These are phyloP conservation scores for Notothenia coriiceps DNA, from an alignment of 2,113 vertebrate species.

Conservation along the genomic window DNA sequence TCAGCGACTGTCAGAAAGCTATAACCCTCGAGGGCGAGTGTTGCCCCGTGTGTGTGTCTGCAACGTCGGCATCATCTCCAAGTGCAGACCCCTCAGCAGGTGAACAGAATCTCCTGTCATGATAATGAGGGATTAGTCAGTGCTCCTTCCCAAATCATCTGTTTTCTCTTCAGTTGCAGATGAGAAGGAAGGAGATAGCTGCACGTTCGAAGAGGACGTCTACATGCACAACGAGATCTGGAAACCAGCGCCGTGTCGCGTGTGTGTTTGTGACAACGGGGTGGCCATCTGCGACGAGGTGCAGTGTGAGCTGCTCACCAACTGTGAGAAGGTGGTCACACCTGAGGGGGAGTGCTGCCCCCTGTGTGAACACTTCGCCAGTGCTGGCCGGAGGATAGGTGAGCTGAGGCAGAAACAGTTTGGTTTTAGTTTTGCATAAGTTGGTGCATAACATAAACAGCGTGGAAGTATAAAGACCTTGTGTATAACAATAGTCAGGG, in stretches of 20 bases:
- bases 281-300: constrained; percentile 92
- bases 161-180: constrained; percentile 9
- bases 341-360: constrained; percentile 93
- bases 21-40: constrained; percentile 68
- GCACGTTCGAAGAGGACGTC: constrained; percentile 87
- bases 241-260: constrained; percentile 89
- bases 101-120: not conserved
- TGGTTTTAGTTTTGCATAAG: no score
- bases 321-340: constrained; percentile 87
- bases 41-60: constrained; percentile 67
- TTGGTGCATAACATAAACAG: no score
- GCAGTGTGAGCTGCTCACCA: constrained; percentile 84
- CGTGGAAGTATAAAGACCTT: no score
- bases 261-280: constrained; percentile 95
- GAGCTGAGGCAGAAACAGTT: constrained; percentile 25
- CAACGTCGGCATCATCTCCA: not conserved
- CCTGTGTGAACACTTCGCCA: constrained; percentile 84
- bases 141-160: rapidly evolving
- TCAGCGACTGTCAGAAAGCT: constrained; percentile 46
- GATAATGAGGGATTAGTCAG: rapidly evolving
- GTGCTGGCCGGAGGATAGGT: constrained; percentile 77
- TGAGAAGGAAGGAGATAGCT: constrained; percentile 76
- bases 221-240: constrained; percentile 91
- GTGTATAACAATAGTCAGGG: not conserved
- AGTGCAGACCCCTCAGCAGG: constrained; percentile 17